These are phyloP conservation scores for Setipinna tenuifilis DNA, from an alignment of 2,797 vertebrate species.

Conservation along the genomic window DNA sequence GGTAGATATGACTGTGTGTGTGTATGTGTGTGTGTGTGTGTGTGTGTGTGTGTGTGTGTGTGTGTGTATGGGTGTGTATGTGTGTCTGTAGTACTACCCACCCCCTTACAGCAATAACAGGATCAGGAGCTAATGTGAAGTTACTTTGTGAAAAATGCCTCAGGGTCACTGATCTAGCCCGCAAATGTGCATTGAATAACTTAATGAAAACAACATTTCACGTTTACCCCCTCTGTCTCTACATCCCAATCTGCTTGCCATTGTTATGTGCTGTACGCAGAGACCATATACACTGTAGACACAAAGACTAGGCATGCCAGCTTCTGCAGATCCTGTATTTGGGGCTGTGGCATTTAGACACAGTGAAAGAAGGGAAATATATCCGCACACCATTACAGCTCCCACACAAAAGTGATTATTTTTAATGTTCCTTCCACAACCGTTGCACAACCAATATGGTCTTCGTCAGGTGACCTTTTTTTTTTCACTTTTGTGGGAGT, in stretches of 20 bases:
- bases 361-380: too few species aligned
- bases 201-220: not conserved
- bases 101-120: not conserved
- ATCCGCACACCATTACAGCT: too few species aligned
- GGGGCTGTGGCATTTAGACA: too few species aligned
- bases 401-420: too few species aligned
- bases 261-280: not conserved
- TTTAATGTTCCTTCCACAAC: too few species aligned
- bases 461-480: too few species aligned
- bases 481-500: too few species aligned
- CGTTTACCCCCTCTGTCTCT: not conserved
- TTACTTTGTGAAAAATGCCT: conserved; percentile 22
- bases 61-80: conserved; percentile 29
- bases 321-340: conserved; percentile 33
- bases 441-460: too few species aligned
- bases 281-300: not conserved
- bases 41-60: conserved; percentile 30
- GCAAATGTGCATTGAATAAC: conserved; percentile 30
- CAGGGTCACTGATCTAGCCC: conserved; percentile 35
- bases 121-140: not conserved
- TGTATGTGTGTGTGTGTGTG: conserved; percentile 24
- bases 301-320: conserved; percentile 4
- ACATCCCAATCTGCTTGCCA: not conserved
- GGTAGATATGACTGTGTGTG: not conserved
- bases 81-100: conserved; percentile 29